These are phyloP conservation scores for Gobionotothen gibberifrons DNA, from an alignment of 2,797 vertebrate species.

Conservation along the genomic window DNA sequence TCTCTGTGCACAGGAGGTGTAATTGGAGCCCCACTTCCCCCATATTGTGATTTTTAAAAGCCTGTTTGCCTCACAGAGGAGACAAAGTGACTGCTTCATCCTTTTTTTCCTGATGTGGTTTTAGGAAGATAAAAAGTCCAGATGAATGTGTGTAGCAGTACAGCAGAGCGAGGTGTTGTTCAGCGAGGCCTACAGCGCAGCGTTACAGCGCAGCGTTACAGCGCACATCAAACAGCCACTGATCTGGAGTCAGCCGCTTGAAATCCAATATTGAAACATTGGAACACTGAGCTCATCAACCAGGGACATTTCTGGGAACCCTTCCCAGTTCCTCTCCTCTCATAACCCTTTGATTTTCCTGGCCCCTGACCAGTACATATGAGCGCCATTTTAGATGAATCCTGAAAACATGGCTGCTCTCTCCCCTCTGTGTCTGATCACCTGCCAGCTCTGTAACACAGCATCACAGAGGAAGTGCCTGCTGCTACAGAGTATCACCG, in stretches of 20 bases:
- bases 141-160: constrained; percentile 75
- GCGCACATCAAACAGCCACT: constrained; percentile 46
- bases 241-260: constrained; percentile 71
- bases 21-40: constrained; percentile 77
- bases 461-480: constrained; percentile 36
- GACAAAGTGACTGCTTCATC: constrained; percentile 77
- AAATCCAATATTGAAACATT: constrained; percentile 66
- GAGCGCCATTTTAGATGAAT: constrained; percentile 66
- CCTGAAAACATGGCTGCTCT: constrained; percentile 59
- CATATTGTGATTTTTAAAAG: constrained; percentile 82
- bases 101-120: constrained; percentile 77
- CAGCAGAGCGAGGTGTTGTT: constrained; percentile 69
- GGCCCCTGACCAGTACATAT: constrained; percentile 58
- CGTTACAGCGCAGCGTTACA: constrained; percentile 31
- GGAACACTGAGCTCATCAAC: constrained; percentile 66
- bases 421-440: constrained; percentile 55
- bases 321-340: constrained; percentile 61
- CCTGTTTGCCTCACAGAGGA: constrained; percentile 69
- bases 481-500: constrained; percentile 39
- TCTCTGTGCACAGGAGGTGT: constrained; percentile 72
- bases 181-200: constrained; percentile 47
- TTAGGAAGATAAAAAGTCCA: constrained; percentile 78
- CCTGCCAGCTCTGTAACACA: constrained; percentile 61
- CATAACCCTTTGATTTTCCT: constrained; percentile 64
- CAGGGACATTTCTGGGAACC: constrained; percentile 71